These are phyloP conservation scores for Nephrotoma flavescens DNA, from an alignment of 2,888 invertebrate species.

Conservation along the genomic window DNA sequence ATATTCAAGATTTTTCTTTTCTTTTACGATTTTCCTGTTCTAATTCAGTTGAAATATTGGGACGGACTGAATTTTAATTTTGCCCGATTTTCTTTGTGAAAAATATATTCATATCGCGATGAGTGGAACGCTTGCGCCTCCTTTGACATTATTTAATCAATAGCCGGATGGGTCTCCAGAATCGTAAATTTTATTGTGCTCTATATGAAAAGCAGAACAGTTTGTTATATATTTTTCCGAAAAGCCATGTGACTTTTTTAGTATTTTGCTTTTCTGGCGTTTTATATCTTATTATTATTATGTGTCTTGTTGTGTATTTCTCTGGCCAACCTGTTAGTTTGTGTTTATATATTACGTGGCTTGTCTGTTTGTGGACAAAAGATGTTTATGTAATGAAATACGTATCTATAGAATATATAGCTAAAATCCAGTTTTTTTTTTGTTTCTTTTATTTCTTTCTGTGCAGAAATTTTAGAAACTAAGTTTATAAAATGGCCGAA, in stretches of 20 bases:
- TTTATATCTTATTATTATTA: background rate
- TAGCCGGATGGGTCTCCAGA: background rate
- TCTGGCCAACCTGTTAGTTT: background rate
- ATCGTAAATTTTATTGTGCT: background rate
- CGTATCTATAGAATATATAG: background rate
- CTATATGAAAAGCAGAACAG: background rate
- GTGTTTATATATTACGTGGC: background rate
- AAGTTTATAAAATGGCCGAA: conserved; percentile 2
- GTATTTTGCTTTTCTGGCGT: background rate
- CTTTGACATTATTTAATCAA: background rate
- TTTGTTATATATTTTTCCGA: background rate
- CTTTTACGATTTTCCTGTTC: background rate
- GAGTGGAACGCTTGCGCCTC: background rate
- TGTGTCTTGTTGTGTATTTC: background rate
- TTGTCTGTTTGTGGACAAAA: background rate
- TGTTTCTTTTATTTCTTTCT: background rate
- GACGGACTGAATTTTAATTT: background rate
- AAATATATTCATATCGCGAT: background rate
- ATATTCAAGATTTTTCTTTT: background rate
- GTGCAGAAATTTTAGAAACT: background rate
- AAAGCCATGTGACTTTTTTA: background rate
- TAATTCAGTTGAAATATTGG: background rate
- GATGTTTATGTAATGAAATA: background rate
- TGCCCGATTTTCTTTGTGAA: background rate
- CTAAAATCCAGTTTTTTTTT: background rate